Base-by-base conservation (phyloP, 2,888 invertebrate species). In the Troilus luridus region DNA sequence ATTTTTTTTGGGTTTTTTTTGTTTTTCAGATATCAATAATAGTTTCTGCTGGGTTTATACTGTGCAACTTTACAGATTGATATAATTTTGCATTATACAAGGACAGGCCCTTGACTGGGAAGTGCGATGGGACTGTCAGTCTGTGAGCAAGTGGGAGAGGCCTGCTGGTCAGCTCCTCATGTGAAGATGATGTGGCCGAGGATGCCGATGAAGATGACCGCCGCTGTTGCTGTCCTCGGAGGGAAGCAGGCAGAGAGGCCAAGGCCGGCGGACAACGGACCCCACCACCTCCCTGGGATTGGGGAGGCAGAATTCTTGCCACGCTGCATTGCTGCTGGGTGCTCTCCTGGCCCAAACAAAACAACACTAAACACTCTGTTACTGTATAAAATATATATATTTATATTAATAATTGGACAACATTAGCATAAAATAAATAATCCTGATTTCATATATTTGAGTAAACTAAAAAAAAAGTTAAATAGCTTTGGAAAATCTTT, bases 321-420 rank as follows among this genome's bases (percentile, higher is more conserved):
- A 92, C 95, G 94, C 94, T 95, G 95, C 95, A 95, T 95, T 21
- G 95, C 95, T 56, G 94, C 94, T 90, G 94, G 94, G 93, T 94
- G 94, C 93, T 94, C 94, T 90, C 94, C 94, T 94, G 93, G 77
- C 77, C 88, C 60, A 91, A 85, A 85, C 85, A 85, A 56, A 85
- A 85, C 85, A 12, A 56, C 85, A 85, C 85, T 85, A 85, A 85
- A 85, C 85, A 85, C 85, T 85, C 85, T 85, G 85, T n/a, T 85
- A 85, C 85, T 77, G 72, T 24, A 77, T 77, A 77, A 8, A 77
- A 19, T 77, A 12, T 77, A 7, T 41, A 77, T 41, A 27, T 41
- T 7, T 7, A 17, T n/a, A 8, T 7, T 41, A 7, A 41, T 72
- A 27, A 67, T 24, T 0, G 3, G 11, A 14, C 27, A 12, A 64